Conservation (phyloP, 1,140 invertebrate genomes). For the Colletes gigas region DNA sequence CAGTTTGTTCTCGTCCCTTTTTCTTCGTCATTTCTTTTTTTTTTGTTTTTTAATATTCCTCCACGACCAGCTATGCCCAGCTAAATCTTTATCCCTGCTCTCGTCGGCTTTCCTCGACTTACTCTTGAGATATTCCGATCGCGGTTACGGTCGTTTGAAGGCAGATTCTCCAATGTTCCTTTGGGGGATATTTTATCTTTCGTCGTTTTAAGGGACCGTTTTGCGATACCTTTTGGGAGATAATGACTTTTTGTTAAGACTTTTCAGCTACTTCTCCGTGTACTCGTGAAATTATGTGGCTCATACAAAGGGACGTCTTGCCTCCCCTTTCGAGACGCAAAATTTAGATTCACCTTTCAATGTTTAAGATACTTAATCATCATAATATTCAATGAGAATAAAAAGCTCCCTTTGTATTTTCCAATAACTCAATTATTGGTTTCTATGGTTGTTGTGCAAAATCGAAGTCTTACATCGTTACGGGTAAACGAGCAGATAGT, state of each 20-base stretch:
- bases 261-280: neutral
- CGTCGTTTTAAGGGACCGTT: neutral
- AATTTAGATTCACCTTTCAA: too few species aligned
- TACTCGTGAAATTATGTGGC: neutral
- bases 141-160: neutral
- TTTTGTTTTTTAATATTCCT: constrained; percentile 4
- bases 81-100: neutral
- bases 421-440: too few species aligned
- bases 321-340: too few species aligned
- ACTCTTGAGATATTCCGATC: constrained; percentile 5
- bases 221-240: neutral
- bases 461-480: too few species aligned
- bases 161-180: neutral
- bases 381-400: too few species aligned
- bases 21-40: neutral
- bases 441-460: too few species aligned
- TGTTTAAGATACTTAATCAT: too few species aligned
- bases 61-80: neutral
- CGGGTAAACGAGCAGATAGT: too few species aligned
- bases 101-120: neutral
- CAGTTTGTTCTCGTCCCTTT: neutral
- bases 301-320: too few species aligned
- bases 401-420: too few species aligned
- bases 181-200: neutral
- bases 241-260: neutral